Evolutionary conservation across 2,797 vertebrate genomes (phyloP), one percentile per base, ranked within the genome.

Genomic region (Triplophysa yarkandensis): DNA sequence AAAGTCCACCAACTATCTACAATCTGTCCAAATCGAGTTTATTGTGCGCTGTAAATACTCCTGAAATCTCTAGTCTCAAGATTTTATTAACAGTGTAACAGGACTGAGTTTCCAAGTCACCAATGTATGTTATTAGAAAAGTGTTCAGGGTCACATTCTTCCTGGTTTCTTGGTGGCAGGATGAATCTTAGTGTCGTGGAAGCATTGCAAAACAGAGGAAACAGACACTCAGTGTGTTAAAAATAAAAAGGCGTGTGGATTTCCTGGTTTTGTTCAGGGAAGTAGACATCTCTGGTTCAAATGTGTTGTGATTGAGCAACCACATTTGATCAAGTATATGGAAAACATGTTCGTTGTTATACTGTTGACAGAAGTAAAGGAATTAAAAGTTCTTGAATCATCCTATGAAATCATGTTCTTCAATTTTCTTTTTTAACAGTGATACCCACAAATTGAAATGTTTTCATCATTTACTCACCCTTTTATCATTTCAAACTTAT

Each of bases 261-360:
- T 75, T 75, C 72, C 64, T 23, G 72, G 28, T 50, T 68, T 75
- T 75, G 72, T 75, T 75, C 41, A 52, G 23, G 34, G 21, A 30
- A 74, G 44, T 39, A 39, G 36, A 39, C 43, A 21, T 23, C 11
- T 52, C 50, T 52, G 44, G 21, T 52, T 52, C 21, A 52, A 3
- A 6, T 74, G 52, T 44, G 52, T 46, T 74, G 63, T 19, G 21
- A 50, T 61, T 11, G 3, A 17, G 32, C 44, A 30, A 44, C 30
- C 19, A 19, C 27, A 28, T 57, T 23, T 54, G 3, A 30, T 30
- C 17, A 4, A 14, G 46, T 16, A 55, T 27, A 30, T 4, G 43
- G 44, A 44, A 10, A 19, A 28, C 19, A 46, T 44, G 14, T 44
- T n/a, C 43, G 19, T 39, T 9, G 10, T n/a, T n/a, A n/a, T n/a